phyloP scores from a whole-genome alignment of 2,797 vertebrate genomes.

The Enteromius fasciolatus region DNA sequence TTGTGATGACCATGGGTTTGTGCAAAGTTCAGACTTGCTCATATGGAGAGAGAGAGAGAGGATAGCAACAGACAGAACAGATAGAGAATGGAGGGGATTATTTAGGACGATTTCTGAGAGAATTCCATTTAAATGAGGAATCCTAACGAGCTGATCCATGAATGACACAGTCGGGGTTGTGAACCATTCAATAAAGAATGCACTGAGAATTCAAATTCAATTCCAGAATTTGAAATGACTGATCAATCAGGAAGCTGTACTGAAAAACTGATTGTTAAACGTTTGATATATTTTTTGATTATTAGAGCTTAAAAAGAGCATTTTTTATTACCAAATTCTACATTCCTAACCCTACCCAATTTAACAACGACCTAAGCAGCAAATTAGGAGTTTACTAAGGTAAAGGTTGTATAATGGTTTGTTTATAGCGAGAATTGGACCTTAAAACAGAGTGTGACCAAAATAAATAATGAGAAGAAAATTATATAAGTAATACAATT shows the following conservation, averaged over 20 bases:
- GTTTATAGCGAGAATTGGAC: too few species aligned
- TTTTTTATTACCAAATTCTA: neutral
- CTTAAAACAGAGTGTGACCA: too few species aligned
- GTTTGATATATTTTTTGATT: too few species aligned
- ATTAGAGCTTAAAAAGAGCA: too few species aligned
- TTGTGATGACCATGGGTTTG: slow-evolving; percentile 2
- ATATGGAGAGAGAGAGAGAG: neutral
- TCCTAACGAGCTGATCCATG: slow-evolving; percentile 38
- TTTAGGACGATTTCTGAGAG: slow-evolving; percentile 58
- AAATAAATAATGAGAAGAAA: neutral
- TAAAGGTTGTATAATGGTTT: neutral
- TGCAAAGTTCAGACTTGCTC: slow-evolving; percentile 15
- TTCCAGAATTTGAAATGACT: neutral
- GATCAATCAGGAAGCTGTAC: neutral
- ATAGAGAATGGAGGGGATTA: slow-evolving; percentile 53
- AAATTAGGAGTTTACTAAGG: neutral
- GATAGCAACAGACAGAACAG: slow-evolving; percentile 37
- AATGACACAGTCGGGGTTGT: neutral
- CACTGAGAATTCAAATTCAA: too few species aligned
- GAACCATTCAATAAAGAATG: neutral
- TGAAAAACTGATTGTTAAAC: too few species aligned
- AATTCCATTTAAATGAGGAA: slow-evolving; percentile 63
- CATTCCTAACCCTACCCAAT: neutral
- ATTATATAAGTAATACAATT: neutral
- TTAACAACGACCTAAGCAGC: neutral